phyloP scores from a whole-genome alignment of 2,797 vertebrate genomes.

The Parauchenoglanis punctatus region DNA sequence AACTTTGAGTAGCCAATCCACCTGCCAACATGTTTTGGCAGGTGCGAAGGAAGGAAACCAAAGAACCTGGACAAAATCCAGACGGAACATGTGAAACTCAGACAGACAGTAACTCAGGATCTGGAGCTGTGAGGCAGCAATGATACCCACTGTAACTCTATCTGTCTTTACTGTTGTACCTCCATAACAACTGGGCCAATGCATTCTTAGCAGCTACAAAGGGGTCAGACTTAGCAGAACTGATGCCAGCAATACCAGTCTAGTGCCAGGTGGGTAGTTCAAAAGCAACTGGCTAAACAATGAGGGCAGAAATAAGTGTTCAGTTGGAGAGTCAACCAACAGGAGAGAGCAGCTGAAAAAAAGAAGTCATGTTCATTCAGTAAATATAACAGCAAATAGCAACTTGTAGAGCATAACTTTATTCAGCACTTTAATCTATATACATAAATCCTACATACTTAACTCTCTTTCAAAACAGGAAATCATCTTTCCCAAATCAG shows the following conservation, averaged over 20 bases:
- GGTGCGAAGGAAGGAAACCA: neutral
- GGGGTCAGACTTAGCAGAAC: neutral
- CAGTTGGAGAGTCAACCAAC: neutral
- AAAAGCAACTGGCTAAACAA: neutral
- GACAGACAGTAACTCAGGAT: neutral
- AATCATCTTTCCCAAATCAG: neutral
- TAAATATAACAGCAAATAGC: neutral
- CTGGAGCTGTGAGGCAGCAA: neutral
- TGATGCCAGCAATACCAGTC: neutral
- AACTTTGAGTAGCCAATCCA: neutral
- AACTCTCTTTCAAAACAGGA: too few species aligned
- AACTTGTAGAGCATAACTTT: neutral
- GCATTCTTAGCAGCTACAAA: neutral
- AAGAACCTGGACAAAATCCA: neutral
- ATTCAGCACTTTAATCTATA: neutral
- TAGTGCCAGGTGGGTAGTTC: neutral
- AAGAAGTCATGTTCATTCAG: neutral
- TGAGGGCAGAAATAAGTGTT: neutral
- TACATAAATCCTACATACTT: neutral
- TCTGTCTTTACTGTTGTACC: neutral
- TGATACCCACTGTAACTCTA: neutral
- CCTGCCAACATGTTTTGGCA: neutral
- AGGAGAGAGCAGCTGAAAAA: neutral
- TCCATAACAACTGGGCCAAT: neutral
- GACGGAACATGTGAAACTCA: neutral